Evolutionary conservation across 2,113 vertebrate genomes (phyloP).

Genomic region (Danionella cerebrum): DNA sequence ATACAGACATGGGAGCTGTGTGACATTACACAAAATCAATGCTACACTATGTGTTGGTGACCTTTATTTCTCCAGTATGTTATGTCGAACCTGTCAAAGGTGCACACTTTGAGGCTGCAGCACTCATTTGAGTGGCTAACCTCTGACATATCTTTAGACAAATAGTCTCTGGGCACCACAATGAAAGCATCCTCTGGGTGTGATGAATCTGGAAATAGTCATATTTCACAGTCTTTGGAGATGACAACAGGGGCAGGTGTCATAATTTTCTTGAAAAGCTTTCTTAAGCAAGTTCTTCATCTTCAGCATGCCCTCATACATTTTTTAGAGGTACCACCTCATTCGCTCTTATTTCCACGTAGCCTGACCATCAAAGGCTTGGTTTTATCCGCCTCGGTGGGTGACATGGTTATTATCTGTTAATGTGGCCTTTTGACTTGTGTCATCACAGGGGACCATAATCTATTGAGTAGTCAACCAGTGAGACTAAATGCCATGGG

Average conservation of each 20-base stretch:
- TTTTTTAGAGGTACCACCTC: slow-evolving; percentile 49
- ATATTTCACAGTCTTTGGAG: slow-evolving; percentile 11
- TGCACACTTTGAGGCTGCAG: slow-evolving; percentile 3
- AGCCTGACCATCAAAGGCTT: slow-evolving; percentile 45
- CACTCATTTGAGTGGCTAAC: slow-evolving; percentile 21
- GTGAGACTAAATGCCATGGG: background rate
- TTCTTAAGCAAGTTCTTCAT: slow-evolving; percentile 44
- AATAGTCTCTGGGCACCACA: slow-evolving; percentile 3
- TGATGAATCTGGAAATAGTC: background rate
- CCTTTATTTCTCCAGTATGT: slow-evolving; percentile 24
- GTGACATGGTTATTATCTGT: slow-evolving; percentile 47
- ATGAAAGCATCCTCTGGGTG: slow-evolving; percentile 6
- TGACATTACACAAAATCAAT: slow-evolving; percentile 39
- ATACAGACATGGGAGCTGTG: slow-evolving; percentile 23
- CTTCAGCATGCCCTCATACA: slow-evolving; percentile 45
- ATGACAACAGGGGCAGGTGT: slow-evolving; percentile 25
- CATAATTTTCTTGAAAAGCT: slow-evolving; percentile 26
- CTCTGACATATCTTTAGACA: slow-evolving; percentile 13
- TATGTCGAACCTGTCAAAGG: slow-evolving; percentile 24
- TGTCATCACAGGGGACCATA: slow-evolving; percentile 30
- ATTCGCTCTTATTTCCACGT: slow-evolving; percentile 47
- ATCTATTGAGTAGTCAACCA: background rate
- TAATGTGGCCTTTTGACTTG: slow-evolving; percentile 53
- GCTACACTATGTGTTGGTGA: slow-evolving; percentile 30
- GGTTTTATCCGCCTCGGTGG: slow-evolving; percentile 48